Conservation (phyloP, 2,797 vertebrate genomes). For the Micromesistius poutassou region DNA sequence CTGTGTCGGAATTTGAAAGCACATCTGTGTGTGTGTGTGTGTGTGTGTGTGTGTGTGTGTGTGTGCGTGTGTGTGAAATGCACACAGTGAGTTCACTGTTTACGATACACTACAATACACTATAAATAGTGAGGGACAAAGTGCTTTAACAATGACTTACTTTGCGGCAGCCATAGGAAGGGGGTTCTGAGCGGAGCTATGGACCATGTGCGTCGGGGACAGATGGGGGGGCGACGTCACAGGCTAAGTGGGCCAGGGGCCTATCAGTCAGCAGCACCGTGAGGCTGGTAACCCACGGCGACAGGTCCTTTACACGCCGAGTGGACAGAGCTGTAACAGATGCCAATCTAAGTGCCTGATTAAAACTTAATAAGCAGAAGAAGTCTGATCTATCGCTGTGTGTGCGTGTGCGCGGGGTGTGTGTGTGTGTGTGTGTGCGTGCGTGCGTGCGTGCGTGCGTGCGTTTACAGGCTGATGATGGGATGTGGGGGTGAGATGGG, state of each 20-base stretch:
- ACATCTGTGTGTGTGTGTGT: neutral
- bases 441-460: slow-evolving; percentile 27
- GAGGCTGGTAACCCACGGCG: slow-evolving; percentile 64
- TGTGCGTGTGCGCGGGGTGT: slow-evolving; percentile 15
- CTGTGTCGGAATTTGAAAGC: neutral
- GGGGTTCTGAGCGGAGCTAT: neutral
- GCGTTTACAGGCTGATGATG: slow-evolving; percentile 31
- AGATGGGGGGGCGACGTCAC: slow-evolving; percentile 46
- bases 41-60: neutral
- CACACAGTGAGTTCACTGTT: neutral
- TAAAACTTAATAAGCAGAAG: slow-evolving; percentile 78
- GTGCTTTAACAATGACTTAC: neutral
- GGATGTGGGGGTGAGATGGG: slow-evolving; percentile 50
- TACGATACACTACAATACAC: no score
- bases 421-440: slow-evolving; percentile 13
- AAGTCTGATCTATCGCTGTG: slow-evolving; percentile 37
- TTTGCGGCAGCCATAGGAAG: neutral
- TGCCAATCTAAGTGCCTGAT: slow-evolving; percentile 79
- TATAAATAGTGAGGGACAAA: neutral
- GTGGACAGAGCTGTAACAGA: slow-evolving; percentile 74
- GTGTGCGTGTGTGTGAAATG: neutral
- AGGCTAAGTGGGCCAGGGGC: slow-evolving; percentile 64
- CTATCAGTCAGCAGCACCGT: slow-evolving; percentile 65
- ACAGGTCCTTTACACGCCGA: slow-evolving; percentile 65
- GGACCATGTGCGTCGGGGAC: neutral